Base-by-base conservation (phyloP, 2,113 vertebrate species). In the Carassius gibelio region DNA sequence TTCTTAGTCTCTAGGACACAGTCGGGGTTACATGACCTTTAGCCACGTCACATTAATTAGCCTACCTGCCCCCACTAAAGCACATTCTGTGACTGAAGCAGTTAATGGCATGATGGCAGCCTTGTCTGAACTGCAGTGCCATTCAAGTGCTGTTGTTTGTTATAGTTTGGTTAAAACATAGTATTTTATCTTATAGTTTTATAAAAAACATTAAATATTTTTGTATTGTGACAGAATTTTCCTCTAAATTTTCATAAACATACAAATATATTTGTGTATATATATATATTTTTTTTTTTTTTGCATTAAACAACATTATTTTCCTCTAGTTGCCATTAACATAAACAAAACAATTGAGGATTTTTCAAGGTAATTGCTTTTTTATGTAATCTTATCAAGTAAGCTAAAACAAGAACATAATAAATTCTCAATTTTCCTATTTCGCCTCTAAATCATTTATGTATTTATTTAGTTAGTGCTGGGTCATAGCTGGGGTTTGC, bases 41-140 rank as follows among this genome's bases (percentile, higher is more conserved):
- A 83, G 30, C 21, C 81, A 72, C 81, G 81, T 72, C 68, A 57
- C 50, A 15, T 36, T 83, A 55, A 83, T 83, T 83, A 72, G 55
- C 81, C 68, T n/a, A 59, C 81, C 81, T 57, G 68, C 81, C 81
- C 81, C 68, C 81, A 82, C 45, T 23, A 57, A 4, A 21, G 10
- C 26, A 38, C 50, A 50, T 48, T 30, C 61, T 81, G 61, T 50
- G 79, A 48, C 61, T 21, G 23, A 34, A 50, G n/a, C 64, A 30
- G 7, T 30, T 11, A 66, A 26, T 81, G 23, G 14, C 4, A 1
- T 81, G 21, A 64, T 10, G 38, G 52, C 75, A 59, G 75, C 30
- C 30, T n/a, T 38, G 52, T 78, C 19, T 78, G 50, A 15, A 15
- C 26, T 30, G 11, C 50, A 57, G 6, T 55, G 50, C 45, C 23